These are phyloP conservation scores for Agelas oroides DNA, from an alignment of 37 sponge, comb jelly and placozoan species.

Conservation along the genomic window DNA sequence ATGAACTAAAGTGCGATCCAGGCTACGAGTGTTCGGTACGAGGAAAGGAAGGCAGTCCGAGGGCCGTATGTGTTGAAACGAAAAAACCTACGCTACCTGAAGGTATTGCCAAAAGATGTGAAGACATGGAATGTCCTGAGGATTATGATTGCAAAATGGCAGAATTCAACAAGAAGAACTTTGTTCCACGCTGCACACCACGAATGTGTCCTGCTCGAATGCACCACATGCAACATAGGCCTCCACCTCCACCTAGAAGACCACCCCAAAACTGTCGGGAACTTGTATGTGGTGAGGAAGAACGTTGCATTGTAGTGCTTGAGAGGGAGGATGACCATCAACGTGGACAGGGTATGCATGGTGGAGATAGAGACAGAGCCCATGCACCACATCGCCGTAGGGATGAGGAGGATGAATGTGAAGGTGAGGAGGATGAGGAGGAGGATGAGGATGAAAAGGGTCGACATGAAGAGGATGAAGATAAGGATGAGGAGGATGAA, in stretches of 20 bases:
- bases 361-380: too few relatives aligned
- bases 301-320: neutral
- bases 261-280: neutral
- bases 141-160: constrained; percentile 1
- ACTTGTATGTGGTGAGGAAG: neutral
- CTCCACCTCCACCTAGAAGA: neutral
- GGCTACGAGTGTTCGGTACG: neutral
- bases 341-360: too few relatives aligned
- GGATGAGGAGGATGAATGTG: constrained; percentile 9
- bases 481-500: constrained; percentile 17
- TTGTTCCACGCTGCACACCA: neutral
- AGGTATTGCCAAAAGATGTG: neutral
- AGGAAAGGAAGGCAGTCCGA: too few relatives aligned
- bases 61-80: too few relatives aligned
- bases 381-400: too few relatives aligned
- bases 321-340: too few relatives aligned
- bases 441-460: neutral
- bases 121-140: neutral
- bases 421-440: constrained; percentile 18
- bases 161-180: neutral
- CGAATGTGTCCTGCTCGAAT: neutral
- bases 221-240: too few relatives aligned
- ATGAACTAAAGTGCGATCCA: neutral
- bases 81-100: too few relatives aligned
- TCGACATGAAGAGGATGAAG: neutral